Base-by-base conservation (phyloP, 2,113 vertebrate genomes). In the Butorides virescens region DNA sequence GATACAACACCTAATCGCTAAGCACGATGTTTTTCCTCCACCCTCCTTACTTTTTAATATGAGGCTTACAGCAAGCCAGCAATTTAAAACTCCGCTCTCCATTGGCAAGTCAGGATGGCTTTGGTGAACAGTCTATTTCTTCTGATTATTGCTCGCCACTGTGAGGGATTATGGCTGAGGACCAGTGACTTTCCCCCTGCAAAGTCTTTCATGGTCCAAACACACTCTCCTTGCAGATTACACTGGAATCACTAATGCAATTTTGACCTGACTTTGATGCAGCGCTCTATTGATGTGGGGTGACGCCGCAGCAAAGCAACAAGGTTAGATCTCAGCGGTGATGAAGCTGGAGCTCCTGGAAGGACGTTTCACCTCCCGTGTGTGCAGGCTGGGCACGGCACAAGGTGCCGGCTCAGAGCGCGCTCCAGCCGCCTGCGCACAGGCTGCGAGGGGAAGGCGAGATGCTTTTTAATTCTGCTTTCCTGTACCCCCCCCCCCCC, bases 211-310 rank as follows among this genome's bases (percentile, higher is more conserved):
- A 53, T 19, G 66, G 75, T 84, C 84, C 56, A 65, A 90, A 86
- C 88, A 85, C 10, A 39, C 67, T 93, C 46, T 65, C 76, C 44
- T 79, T 32, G 74, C 71, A 42, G 84, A 95, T 97, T 92, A 70
- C 86, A 92, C 88, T 3, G 9, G 76, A 81, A 87, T 84, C 42
- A 23, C 77, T 93, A 93, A 93, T 88, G 86, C 76, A 80, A 62
- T 96, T 92, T 75, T 87, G 88, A 87, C 76, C 79, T 78, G 81
- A 83, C 49, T 94, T 52, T 88, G 95, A 93, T 91, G 70, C 76
- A 93, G 78, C 42, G 27, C 84, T 84, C 74, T 72, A 27, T 13
- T 73, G 87, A 66, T 92, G 83, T 7, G 47, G 42, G 88, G 63
- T 79, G 58, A 85, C 63, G 29, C 68, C 17, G 12, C 84, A 84